Base-by-base conservation (phyloP, 2,113 vertebrate species). In the Mugil cephalus region DNA sequence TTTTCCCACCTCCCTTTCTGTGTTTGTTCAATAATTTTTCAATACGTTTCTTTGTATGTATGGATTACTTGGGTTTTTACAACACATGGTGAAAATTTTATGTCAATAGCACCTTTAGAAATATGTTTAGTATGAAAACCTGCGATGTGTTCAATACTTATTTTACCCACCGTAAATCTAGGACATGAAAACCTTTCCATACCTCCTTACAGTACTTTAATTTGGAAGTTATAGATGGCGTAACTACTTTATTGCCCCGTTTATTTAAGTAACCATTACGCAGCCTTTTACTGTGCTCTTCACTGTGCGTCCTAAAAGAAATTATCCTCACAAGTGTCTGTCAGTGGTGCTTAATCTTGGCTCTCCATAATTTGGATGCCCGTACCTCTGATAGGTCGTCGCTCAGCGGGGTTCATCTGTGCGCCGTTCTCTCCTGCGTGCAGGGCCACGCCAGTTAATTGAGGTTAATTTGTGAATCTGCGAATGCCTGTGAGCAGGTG, bases 391-490 rank as follows among this genome's bases (percentile, higher is more conserved):
- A 79, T 74, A 77, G 80, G 34, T 47, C 69, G 11, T 79, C 13
- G 6, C 79, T 74, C 77, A 69, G 67, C 36, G 35, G 77, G 62
- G 73, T 73, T 86, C 86, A 73, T 77, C 62, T 24, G 18, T 35
- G 39, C 73, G 40, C 68, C 1, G 67, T 63, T n/a, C 21, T 56
- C 75, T 51, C 51, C 45, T 53, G 36, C 5, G n/a, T 51, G 64
- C 40, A 3, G 62, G 70, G 82, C 65, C 84, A 43, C 60, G n/a
- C 35, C 17, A 30, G 66, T 85, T 91, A 90, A 91, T 88, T 84
- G 80, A 82, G 86, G 89, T 89, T 91, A 88, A 86, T 79, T 77
- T 82, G 63, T 54, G 51, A 30, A 30, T 83, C 69, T 83, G 74
- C 54, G 58, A 86, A 63, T 70, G 79, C 64, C 63, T 82, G 35